These are phyloP conservation scores for Ariopsis seemanni DNA, from an alignment of 2,113 vertebrate species.

Conservation along the genomic window DNA sequence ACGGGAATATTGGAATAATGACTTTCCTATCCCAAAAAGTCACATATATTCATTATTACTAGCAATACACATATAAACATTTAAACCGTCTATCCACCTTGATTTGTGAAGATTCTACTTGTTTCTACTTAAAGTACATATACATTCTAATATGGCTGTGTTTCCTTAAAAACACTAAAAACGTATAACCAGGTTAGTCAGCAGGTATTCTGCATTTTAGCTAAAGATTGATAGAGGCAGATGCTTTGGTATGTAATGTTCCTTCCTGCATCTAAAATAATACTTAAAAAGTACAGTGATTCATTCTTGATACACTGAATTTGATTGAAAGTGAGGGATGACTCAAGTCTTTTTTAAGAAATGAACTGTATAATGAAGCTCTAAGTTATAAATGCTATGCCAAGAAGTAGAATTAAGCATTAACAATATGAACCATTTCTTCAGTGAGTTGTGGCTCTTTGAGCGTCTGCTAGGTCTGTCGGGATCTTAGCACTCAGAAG, in stretches of 20 bases:
- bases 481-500: slow-evolving; percentile 85
- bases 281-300: too few species aligned
- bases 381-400: background rate
- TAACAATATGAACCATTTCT: background rate
- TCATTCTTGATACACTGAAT: background rate
- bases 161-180: background rate
- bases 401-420: background rate
- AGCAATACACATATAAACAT: background rate
- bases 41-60: background rate
- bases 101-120: background rate
- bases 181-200: background rate
- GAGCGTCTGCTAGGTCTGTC: slow-evolving; percentile 65
- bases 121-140: background rate
- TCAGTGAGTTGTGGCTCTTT: slow-evolving; percentile 63
- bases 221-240: background rate
- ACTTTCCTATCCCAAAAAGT: background rate
- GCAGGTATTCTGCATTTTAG: background rate
- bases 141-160: background rate
- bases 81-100: background rate
- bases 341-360: background rate
- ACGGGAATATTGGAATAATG: background rate
- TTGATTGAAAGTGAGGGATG: background rate
- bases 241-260: background rate
- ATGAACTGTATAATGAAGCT: background rate
- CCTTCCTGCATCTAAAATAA: background rate